Percentiles rank a stretch among this genome's conserved stretches.
phyloP scores from a whole-genome alignment of 2,797 vertebrate species.

The Sebastes steindachneri region DNA sequence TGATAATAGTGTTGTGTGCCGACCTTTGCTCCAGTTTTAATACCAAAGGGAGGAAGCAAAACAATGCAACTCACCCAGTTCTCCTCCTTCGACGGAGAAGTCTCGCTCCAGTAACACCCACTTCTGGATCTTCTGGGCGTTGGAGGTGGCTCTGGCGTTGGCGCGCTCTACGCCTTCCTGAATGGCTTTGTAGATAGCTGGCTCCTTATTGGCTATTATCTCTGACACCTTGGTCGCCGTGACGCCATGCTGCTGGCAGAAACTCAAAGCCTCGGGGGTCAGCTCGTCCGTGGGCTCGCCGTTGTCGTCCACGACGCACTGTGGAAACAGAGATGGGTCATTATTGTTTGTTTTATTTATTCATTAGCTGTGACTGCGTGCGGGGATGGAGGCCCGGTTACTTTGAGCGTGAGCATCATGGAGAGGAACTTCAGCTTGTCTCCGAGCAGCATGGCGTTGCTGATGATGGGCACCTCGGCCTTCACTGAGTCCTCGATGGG shows the following conservation, averaged over 20 bases:
- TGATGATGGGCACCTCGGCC: conserved; percentile 79
- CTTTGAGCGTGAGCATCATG: conserved; percentile 86
- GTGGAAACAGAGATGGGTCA: neutral
- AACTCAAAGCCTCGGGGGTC: conserved; percentile 68
- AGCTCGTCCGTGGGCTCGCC: conserved; percentile 81
- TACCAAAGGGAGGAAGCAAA: neutral
- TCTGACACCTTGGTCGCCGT: conserved; percentile 75
- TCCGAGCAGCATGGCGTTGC: conserved; percentile 85
- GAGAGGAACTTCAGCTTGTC: conserved; percentile 87
- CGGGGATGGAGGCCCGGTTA: conserved; percentile 37
- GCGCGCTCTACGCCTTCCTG: conserved; percentile 79
- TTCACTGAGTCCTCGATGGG: conserved; percentile 84
- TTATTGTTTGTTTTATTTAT: neutral
- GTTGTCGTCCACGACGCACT: conserved; percentile 80
- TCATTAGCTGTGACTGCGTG: neutral
- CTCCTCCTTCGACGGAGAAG: conserved; percentile 66
- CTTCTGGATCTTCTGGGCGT: conserved; percentile 80
- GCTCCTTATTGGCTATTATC: conserved; percentile 76
- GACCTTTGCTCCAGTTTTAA: neutral
- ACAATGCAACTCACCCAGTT: conserved; percentile 74
- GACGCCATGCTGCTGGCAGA: conserved; percentile 66
- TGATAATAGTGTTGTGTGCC: neutral
- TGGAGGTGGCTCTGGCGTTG: conserved; percentile 79
- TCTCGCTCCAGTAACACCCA: conserved; percentile 67
- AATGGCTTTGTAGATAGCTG: conserved; percentile 78